Evolutionary conservation across 2,888 invertebrate species (phyloP), one percentile per base, ranked within the genome.

Genomic region (Trachelus iudaicus): DNA sequence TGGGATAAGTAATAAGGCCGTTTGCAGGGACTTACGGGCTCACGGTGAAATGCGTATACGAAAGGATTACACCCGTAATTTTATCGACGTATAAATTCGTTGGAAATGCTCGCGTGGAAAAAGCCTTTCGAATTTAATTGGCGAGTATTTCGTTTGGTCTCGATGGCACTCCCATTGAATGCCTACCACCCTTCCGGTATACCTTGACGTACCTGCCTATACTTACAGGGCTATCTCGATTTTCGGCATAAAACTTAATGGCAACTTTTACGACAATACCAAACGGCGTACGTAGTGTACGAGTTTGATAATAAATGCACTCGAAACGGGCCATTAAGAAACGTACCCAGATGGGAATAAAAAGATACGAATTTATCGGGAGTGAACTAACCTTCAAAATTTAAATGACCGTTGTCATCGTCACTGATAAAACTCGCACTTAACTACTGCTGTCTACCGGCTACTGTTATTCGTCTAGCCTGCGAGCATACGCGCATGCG

Each of bases 251-350:
- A 77, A 37, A 77, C 69, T 77, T 77, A 74, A 77, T 74, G 69
- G 15, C 77, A 35, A 77, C 74, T 74, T 77, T 74, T 74, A 77
- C 74, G 77, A 74, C 74, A 77, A 77, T 74, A 37, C 77, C 74
- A 69, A 23, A 40, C 12, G 30, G 34, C 37, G 23, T 35, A 75
- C 68, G 56, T 15, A 33, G 13, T 9, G 23, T 34, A 30, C 34
- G 34, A 56, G 34, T 34, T 30, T 56, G 56, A 56, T 23, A 56
- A 56, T 56, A 56, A 56, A 23, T 23, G 56, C 9, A 56, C 56
- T 56, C 23, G 56, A 56, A 56, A 23, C 6, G 56, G 9, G 23
- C 23, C 2, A 23, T 56, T 56, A 56, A 56, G 15, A 56, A 56
- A 23, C 2, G 56, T 56, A 56, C 23, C 9, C 23, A 23, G 56